phyloP scores from a whole-genome alignment of 2,113 vertebrate genomes.

The Nanorana parkeri region DNA sequence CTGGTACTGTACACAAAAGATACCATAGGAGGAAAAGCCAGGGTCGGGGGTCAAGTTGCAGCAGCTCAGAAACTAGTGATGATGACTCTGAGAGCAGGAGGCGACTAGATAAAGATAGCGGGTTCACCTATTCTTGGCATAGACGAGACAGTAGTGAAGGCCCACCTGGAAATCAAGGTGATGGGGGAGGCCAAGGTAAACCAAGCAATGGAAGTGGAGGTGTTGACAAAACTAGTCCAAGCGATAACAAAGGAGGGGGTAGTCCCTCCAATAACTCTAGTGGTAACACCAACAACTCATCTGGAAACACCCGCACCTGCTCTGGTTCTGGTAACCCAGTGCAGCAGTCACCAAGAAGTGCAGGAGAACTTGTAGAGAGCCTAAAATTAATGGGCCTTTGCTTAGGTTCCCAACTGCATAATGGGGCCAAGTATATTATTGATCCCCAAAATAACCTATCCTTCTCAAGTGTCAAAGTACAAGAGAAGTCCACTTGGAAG shows the following conservation, averaged over 20 bases:
- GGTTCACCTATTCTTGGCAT: conserved; percentile 89
- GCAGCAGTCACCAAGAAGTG: conserved; percentile 70
- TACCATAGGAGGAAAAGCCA: conserved; percentile 94
- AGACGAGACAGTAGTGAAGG: conserved; percentile 93
- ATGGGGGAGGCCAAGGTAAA: conserved; percentile 81
- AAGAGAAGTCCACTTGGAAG: conserved; percentile 91
- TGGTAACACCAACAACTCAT: conserved; percentile 72
- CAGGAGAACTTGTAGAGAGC: conserved; percentile 89
- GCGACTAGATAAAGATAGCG: conserved; percentile 88
- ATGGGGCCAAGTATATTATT: conserved; percentile 80
- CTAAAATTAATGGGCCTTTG: conserved; percentile 93
- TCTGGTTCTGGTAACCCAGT: conserved; percentile 66
- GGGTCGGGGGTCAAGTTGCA: conserved; percentile 93
- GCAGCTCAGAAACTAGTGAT: conserved; percentile 95
- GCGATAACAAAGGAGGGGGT: conserved; percentile 75
- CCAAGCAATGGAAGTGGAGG: conserved; percentile 75
- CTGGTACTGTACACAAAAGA: conserved; percentile 87
- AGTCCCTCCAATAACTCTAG: conserved; percentile 79
- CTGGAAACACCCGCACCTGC: conserved; percentile 78
- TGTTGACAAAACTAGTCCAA: conserved; percentile 78
- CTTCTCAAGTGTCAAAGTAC: conserved; percentile 86
- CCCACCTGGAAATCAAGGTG: conserved; percentile 87
- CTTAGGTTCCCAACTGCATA: conserved; percentile 86
- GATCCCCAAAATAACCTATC: conserved; percentile 77
- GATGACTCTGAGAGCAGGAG: conserved; percentile 94